Base-by-base conservation (phyloP, 1,140 invertebrate species). In the Brachionus angularis region DNA sequence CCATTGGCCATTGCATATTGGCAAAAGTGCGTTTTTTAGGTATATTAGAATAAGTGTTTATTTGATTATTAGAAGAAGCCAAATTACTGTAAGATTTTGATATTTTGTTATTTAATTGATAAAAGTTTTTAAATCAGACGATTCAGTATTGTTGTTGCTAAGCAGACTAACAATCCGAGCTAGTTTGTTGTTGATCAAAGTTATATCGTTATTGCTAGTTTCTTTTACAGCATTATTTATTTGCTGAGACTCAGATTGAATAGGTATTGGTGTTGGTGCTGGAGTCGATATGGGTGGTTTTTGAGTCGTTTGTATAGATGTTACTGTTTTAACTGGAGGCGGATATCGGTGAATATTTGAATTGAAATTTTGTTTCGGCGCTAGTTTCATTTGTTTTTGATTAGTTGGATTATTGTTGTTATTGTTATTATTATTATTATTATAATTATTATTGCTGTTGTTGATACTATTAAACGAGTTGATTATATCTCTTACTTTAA, bases 1-100 rank as follows among this genome's bases (percentile, higher is more conserved):
- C 62, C 62, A 67, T 67, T 18, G 62, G 62, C 62, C 62, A 67
- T 1, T 47, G 2, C 62, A 67, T 67, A 36, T 67, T 67, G 39
- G 62, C 62, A 50, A 67, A 67, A 33, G 62, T 67, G 18, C 62
- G 25, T 18, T 50, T 46, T 47, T 39, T 36, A n/a, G n/a, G n/a
- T n/a, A n/a, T n/a, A n/a, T n/a, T n/a, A n/a, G n/a, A n/a, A n/a
- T n/a, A n/a, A n/a, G n/a, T n/a, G n/a, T n/a, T n/a, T n/a, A n/a
- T n/a, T n/a, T n/a, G n/a, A n/a, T n/a, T n/a, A n/a, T n/a, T n/a
- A n/a, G n/a, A n/a, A n/a, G n/a, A n/a, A n/a, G n/a, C n/a, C n/a
- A n/a, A n/a, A n/a, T n/a, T n/a, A n/a, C n/a, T n/a, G n/a, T n/a
- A n/a, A n/a, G n/a, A n/a, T n/a, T n/a, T n/a, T n/a, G n/a, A n/a